Percentiles rank a stretch among this genome's conserved stretches.
These are phyloP conservation scores for Thyatira batis DNA, from an alignment of 2,888 invertebrate species.

Conservation along the genomic window DNA sequence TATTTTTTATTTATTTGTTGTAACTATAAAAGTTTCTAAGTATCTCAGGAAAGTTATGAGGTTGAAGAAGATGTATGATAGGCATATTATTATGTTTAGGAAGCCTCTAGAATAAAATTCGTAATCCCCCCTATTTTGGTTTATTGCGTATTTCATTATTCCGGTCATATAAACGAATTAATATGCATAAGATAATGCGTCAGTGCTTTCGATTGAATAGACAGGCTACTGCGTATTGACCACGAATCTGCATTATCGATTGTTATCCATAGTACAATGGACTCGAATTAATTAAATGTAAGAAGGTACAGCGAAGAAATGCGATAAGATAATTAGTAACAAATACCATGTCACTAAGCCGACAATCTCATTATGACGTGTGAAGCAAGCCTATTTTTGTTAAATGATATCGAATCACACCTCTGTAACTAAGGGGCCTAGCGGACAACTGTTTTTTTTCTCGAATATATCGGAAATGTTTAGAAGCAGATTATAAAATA, in stretches of 20 bases:
- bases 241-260: slow-evolving; percentile 8
- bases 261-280: slow-evolving; percentile 17
- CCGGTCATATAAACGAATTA: background rate
- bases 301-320: slow-evolving; percentile 5
- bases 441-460: too few relatives aligned
- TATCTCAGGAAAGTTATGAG: too few relatives aligned
- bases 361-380: slow-evolving; percentile 23
- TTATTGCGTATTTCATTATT: background rate
- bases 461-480: too few relatives aligned
- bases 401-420: background rate
- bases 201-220: background rate
- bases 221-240: slow-evolving; percentile 16
- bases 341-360: background rate
- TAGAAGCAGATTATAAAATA: too few relatives aligned
- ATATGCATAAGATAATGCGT: background rate
- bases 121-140: too few relatives aligned
- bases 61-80: too few relatives aligned
- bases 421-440: background rate
- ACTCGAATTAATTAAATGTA: slow-evolving; percentile 11
- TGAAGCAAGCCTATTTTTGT: slow-evolving; percentile 13
- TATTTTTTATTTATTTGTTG: too few relatives aligned
- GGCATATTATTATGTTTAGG: too few relatives aligned
- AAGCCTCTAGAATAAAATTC: too few relatives aligned
- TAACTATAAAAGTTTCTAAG: too few relatives aligned
- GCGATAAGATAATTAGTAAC: background rate